Conservation (phyloP, 2,113 vertebrate species). For the Sinocyclocheilus anophthalmus region DNA sequence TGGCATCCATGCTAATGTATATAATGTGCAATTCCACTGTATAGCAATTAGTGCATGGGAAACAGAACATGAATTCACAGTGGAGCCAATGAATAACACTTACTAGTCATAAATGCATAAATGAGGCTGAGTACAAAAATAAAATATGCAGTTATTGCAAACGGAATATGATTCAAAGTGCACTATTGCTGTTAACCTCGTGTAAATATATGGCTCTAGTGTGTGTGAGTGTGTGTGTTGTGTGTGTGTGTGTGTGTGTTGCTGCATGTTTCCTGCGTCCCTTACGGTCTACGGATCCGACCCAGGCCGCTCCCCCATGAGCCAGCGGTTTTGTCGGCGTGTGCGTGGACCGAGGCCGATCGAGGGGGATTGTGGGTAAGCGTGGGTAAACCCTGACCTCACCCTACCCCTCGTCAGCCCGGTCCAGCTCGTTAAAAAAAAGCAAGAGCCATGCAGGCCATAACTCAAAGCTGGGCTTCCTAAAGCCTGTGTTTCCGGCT, state of each 20-base stretch:
- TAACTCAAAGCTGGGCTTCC: constrained; percentile 39
- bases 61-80: constrained; percentile 10
- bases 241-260: background rate
- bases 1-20: background rate
- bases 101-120: background rate
- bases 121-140: background rate
- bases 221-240: no score
- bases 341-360: constrained; percentile 57
- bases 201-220: constrained; percentile 28
- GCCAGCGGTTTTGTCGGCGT: constrained; percentile 64
- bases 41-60: background rate
- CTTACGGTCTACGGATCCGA: constrained; percentile 46
- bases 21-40: background rate
- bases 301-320: constrained; percentile 75
- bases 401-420: constrained; percentile 33
- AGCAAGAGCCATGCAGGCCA: background rate
- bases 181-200: constrained; percentile 40
- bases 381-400: no score
- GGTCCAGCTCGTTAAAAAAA: constrained; percentile 40
- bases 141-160: no score
- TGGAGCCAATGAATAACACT: background rate
- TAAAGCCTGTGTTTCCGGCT: constrained; percentile 25
- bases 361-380: constrained; percentile 47
- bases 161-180: background rate
- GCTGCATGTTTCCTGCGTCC: constrained; percentile 33